Evolutionary conservation across 2,797 vertebrate species (phyloP).

Genomic region (Podarcis siculus): DNA sequence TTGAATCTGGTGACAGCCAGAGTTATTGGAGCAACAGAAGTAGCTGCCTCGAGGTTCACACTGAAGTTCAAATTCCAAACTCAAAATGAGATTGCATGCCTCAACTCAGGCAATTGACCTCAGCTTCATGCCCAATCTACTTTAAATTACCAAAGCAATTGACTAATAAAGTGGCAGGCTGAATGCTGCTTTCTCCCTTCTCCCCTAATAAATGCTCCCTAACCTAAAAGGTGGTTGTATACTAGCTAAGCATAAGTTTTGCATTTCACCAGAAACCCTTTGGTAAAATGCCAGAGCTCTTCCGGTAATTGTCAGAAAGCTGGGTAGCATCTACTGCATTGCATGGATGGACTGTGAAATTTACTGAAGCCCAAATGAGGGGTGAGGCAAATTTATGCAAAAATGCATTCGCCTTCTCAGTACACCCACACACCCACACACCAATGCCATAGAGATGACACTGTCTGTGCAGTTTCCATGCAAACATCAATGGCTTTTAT

Average conservation of each 20-base stretch:
- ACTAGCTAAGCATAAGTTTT: not conserved
- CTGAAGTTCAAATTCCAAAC: conserved; percentile 6
- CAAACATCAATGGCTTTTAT: not conserved
- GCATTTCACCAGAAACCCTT: not conserved
- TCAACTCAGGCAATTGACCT: conserved; percentile 24
- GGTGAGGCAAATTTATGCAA: not conserved
- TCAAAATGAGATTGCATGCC: conserved; percentile 20
- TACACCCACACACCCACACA: too few relatives aligned
- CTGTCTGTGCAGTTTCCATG: not conserved
- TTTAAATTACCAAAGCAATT: conserved; percentile 24
- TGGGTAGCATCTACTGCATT: not conserved
- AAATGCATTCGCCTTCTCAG: not conserved
- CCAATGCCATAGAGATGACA: not conserved
- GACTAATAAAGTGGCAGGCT: conserved; percentile 1
- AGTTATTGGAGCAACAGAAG: not conserved
- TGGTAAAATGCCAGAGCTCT: not conserved
- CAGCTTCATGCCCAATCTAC: conserved; percentile 24
- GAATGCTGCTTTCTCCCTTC: not conserved
- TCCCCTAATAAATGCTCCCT: not conserved
- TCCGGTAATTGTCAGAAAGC: not conserved
- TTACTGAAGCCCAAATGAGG: not conserved
- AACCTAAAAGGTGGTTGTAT: not conserved
- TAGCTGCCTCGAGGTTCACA: not conserved
- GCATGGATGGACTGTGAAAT: not conserved
- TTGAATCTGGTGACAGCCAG: not conserved